A percentile compares a stretch with the other conserved stretches of the same genome.
These are phyloP conservation scores for Steinernema feltiae DNA, from an alignment of 1,140 invertebrate genomes.

Conservation along the genomic window DNA sequence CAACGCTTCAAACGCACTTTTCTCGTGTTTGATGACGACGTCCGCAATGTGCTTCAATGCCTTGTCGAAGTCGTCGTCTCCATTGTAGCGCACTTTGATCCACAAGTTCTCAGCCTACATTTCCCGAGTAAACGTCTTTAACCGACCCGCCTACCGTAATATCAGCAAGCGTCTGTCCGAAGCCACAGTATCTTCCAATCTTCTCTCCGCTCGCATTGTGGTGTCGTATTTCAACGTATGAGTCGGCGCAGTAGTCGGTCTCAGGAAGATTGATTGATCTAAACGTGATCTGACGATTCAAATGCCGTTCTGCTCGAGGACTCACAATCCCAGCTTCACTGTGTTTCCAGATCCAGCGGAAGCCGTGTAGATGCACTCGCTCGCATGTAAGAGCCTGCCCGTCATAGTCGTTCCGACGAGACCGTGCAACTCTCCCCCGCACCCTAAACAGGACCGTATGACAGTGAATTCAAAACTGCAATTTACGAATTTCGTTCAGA, in stretches of 20 bases:
- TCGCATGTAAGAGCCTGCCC: conserved; percentile 17
- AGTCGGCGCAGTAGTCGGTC: conserved; percentile 43
- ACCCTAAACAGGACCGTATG: not conserved
- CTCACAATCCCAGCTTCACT: conserved; percentile 17
- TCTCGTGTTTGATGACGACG: not conserved
- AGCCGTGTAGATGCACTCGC: conserved; percentile 31
- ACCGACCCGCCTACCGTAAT: conserved; percentile 34
- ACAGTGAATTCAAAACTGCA: not conserved
- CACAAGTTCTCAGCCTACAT: conserved; percentile 16
- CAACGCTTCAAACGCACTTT: not conserved
- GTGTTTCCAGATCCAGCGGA: conserved; percentile 25
- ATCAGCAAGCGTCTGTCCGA: not conserved
- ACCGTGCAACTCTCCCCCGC: conserved; percentile 17
- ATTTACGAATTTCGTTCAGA: conserved; percentile 9
- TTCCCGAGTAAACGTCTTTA: not conserved
- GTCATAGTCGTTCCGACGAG: conserved; percentile 18
- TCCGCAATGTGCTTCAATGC: conserved; percentile 2
- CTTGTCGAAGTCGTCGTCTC: not conserved
- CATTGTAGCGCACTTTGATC: conserved; percentile 20
- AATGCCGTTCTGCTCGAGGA: no score
- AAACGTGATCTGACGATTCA: not conserved
- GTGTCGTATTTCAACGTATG: conserved; percentile 44
- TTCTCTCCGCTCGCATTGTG: conserved; percentile 36
- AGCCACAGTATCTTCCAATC: conserved; percentile 41
- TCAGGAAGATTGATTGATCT: conserved; percentile 31